Evolutionary conservation across 2,113 vertebrate species (phyloP).

Genomic region (Scophthalmus maximus): DNA sequence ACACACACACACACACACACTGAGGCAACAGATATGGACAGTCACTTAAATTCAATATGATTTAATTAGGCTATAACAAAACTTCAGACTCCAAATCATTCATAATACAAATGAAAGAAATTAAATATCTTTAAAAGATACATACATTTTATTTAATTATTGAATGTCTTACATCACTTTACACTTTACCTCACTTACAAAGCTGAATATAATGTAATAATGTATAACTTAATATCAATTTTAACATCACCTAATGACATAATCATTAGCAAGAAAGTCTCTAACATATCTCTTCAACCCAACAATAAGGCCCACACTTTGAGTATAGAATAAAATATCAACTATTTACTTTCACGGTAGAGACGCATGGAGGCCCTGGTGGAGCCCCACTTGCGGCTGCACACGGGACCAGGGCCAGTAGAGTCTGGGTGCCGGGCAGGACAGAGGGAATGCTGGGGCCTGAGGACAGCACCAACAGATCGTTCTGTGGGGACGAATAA

Average conservation of each 20-base stretch:
- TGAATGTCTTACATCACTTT: slow-evolving; percentile 28
- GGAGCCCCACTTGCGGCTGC: slow-evolving; percentile 51
- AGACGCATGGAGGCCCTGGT: slow-evolving; percentile 39
- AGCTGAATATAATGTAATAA: slow-evolving; percentile 23
- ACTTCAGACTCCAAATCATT: slow-evolving; percentile 33
- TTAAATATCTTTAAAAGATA: slow-evolving; percentile 14
- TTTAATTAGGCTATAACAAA: slow-evolving; percentile 56
- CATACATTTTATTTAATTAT: slow-evolving; percentile 21
- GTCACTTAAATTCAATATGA: slow-evolving; percentile 22
- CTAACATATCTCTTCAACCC: slow-evolving; percentile 10
- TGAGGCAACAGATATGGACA: slow-evolving; percentile 12
- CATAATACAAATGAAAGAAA: slow-evolving; percentile 12
- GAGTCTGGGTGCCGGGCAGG: slow-evolving; percentile 68
- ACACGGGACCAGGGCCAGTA: slow-evolving; percentile 78
- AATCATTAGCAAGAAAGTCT: slow-evolving; percentile 18
- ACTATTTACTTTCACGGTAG: slow-evolving; percentile 34
- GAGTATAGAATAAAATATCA: slow-evolving; percentile 6
- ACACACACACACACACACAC: slow-evolving; percentile 11
- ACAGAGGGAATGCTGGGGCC: slow-evolving; percentile 37
- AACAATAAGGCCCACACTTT: slow-evolving; percentile 6
- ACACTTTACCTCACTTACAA: slow-evolving; percentile 26
- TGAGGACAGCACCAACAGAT: slow-evolving; percentile 80
- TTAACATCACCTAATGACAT: slow-evolving; percentile 27
- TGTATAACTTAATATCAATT: slow-evolving; percentile 4
- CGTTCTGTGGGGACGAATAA: slow-evolving; percentile 45